A percentile compares a stretch with the other conserved stretches of the same genome.
phyloP scores from a whole-genome alignment of 1,140 invertebrate genomes.

The Tetragonula clypearis region DNA sequence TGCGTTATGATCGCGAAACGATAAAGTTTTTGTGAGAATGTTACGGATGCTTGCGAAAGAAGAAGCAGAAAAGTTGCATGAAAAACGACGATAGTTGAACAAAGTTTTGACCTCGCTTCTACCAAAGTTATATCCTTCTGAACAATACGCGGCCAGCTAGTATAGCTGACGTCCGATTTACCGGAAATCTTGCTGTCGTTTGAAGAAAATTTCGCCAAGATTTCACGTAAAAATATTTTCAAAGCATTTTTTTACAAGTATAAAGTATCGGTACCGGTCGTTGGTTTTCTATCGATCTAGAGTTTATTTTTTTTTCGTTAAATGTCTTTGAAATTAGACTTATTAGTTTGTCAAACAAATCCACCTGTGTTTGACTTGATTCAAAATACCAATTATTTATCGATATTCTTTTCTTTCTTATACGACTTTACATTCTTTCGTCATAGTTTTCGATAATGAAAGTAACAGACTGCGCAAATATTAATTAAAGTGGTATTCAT shows the following conservation, averaged over 20 bases:
- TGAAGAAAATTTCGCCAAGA: neutral
- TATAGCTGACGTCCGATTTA: neutral
- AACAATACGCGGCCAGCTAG: neutral
- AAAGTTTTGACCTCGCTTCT: neutral
- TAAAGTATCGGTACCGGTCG: no score
- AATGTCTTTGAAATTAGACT: slow-evolving; percentile 11
- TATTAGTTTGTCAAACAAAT: neutral
- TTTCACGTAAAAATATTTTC: neutral
- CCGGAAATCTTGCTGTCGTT: neutral
- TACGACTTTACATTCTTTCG: neutral
- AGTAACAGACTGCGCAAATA: slow-evolving; percentile 13
- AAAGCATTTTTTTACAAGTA: neutral
- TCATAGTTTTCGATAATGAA: neutral
- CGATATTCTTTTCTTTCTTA: neutral
- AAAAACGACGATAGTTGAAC: slow-evolving; percentile 31
- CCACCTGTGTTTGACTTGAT: slow-evolving; percentile 18
- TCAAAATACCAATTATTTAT: neutral
- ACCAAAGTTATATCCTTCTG: slow-evolving; percentile 16
- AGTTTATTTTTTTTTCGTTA: neutral
- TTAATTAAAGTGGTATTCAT: neutral
- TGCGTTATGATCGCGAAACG: slow-evolving; percentile 28
- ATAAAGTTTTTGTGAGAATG: slow-evolving; percentile 43
- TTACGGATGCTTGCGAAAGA: slow-evolving; percentile 30
- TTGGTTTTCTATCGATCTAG: neutral
- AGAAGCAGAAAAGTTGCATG: slow-evolving; percentile 40